phyloP scores from a whole-genome alignment of 2,113 vertebrate species.

The Mus musculus region GRCm39 chr8:13630501-13631000 shows the following conservation, averaged over 20 bases:
- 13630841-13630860: neutral
- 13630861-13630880: neutral
- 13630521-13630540: neutral
- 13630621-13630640: neutral
- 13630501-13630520: fast-evolving
- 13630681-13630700: too few relatives aligned
- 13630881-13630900: neutral
- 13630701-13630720: neutral
- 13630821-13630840: neutral
- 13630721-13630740: neutral
- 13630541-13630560: neutral
- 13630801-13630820: neutral
- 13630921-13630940: neutral
- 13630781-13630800: neutral
- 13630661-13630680: neutral
- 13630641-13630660: neutral
- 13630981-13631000: neutral
- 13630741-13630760: neutral
- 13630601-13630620: neutral
- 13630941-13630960: neutral
- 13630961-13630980: neutral
- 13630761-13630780: neutral
- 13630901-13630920: neutral
- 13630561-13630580: neutral
- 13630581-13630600: neutral